Conservation (phyloP, 2,797 vertebrate genomes). For the Lacerta bilineata region DNA sequence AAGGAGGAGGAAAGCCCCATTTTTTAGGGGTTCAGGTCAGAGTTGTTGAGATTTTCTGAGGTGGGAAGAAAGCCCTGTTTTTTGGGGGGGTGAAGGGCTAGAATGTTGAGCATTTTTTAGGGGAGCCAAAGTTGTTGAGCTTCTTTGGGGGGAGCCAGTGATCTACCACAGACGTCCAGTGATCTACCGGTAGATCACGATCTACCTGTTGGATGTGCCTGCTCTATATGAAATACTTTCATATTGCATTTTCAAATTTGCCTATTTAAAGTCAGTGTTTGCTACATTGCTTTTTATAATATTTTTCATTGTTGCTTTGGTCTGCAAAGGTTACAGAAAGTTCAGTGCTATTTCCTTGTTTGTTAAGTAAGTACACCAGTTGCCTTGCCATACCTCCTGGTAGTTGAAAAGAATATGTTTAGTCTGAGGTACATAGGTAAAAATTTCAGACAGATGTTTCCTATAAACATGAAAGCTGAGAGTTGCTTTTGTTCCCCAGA, state of each 20-base stretch:
- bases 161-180: no score
- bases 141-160: no score
- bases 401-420: constrained; percentile 38
- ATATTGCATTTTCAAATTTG: neutral
- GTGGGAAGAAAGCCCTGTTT: no score
- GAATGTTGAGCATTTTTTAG: no score
- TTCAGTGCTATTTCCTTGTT: constrained; percentile 30
- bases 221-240: neutral
- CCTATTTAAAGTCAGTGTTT: neutral
- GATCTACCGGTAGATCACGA: no score
- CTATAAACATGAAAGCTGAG: constrained; percentile 21
- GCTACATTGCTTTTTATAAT: neutral
- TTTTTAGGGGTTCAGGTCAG: no score
- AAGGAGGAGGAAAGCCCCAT: no score
- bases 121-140: no score
- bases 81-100: no score
- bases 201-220: no score
- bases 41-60: no score
- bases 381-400: constrained; percentile 2
- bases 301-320: neutral
- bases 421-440: constrained; percentile 29
- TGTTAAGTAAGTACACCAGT: neutral
- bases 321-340: constrained; percentile 22
- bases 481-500: constrained; percentile 5
- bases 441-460: constrained; percentile 33